Evolutionary conservation across 2,797 vertebrate species (phyloP), one percentile per base, ranked within the genome.

Genomic region (Columba guinea): DNA sequence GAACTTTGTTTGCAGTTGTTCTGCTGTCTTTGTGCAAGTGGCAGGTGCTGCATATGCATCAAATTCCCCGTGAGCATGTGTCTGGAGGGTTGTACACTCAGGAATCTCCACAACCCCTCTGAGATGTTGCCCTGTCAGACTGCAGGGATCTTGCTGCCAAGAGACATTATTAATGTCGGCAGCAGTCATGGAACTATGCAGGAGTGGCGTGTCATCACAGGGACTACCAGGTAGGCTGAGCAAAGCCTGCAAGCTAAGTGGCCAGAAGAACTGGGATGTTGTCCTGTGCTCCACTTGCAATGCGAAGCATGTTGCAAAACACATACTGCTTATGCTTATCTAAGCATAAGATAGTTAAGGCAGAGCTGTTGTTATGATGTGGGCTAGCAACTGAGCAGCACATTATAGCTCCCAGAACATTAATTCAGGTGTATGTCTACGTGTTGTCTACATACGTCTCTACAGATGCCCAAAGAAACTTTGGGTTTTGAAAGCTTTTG

Each of bases 61-160:
- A 5, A 0, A 6, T 26, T 53, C 30, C 53, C 18, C 11, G 4
- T 2, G 20, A 27, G 65, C 20, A 1, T 9, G 56, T 56, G 53
- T 23, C 51, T 7, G 44, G 46, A 41, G 48, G 8, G n/a, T 7
- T 5, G 48, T 8, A 7, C 3, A 7, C 46, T 18, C 8, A 1
- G 69, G 37, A 49, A 6, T 3, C n/a, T 46, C 35, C 52, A 0
- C 39, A 5, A 3, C 30, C 44, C n/a, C 51, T 4, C 39, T 1
- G 49, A 21, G 67, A 15, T 18, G 49, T 7, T n/a, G 30, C 58
- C 65, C 69, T 9, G 22, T 37, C 49, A 39, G 11, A 15, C 41
- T 0, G 35, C 63, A 7, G 62, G 41, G 41, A 14, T 8, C 5
- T 67, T 58, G 9, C 52, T 80, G 84, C 56, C 52, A 48, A 37